Conservation (phyloP, 2,797 vertebrate genomes). For the Chromis chromis region DNA sequence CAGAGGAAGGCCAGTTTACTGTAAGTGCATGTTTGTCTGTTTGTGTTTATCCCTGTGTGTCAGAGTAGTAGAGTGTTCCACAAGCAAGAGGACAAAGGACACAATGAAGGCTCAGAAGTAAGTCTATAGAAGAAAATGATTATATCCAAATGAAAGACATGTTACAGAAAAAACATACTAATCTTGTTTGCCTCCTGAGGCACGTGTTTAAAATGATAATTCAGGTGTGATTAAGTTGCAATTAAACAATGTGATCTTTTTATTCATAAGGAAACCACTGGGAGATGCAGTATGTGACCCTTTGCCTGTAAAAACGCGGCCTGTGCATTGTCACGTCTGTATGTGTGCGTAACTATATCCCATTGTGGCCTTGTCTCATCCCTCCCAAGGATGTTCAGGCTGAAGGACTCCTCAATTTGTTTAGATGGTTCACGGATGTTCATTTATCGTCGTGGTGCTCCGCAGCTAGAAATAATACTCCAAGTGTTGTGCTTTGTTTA, state of each 20-base stretch:
- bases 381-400: conserved; percentile 64
- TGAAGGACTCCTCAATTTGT: conserved; percentile 60
- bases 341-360: background rate
- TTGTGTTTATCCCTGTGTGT: conserved; percentile 16
- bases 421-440: conserved; percentile 44
- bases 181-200: conserved; percentile 26
- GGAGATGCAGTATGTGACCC: background rate
- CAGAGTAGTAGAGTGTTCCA: background rate
- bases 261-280: background rate
- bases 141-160: conserved; percentile 9
- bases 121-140: conserved; percentile 20
- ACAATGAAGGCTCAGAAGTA: conserved; percentile 2
- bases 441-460: conserved; percentile 7
- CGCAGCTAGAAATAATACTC: conserved; percentile 8
- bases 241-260: conserved; percentile 24
- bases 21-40: conserved; percentile 15
- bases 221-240: conserved; percentile 11
- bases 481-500: background rate
- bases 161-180: background rate
- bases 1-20: conserved; percentile 32
- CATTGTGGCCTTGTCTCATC: conserved; percentile 49
- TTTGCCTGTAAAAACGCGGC: conserved; percentile 4
- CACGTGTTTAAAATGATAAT: background rate
- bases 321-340: background rate
- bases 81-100: conserved; percentile 20